A percentile compares a stretch with the other conserved stretches of the same genome.
Conservation (phyloP, 2,113 vertebrate species). For the Phaethon lepturus region DNA sequence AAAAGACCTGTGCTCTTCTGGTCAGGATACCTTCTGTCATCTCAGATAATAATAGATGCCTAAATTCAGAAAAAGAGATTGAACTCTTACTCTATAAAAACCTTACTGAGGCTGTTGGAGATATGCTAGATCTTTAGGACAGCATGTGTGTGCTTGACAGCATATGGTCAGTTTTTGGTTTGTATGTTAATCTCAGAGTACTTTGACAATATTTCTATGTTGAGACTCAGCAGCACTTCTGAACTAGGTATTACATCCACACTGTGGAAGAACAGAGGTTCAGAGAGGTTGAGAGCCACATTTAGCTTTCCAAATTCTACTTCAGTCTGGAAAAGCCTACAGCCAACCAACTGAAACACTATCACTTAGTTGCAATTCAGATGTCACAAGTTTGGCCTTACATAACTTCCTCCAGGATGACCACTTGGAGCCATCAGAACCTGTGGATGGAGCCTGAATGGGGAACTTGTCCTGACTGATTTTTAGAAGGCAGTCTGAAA, state of each 20-base stretch:
- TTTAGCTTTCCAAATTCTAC: background rate
- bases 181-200: background rate
- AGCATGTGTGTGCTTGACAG: background rate
- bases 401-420: background rate
- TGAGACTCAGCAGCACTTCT: background rate
- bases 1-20: background rate
- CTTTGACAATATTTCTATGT: fast-evolving
- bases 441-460: background rate
- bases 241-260: background rate
- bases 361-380: background rate
- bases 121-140: background rate
- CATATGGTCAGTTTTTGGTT: background rate
- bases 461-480: background rate
- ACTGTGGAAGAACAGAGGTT: background rate
- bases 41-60: background rate
- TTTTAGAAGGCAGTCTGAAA: background rate
- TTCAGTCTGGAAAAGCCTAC: background rate
- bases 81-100: background rate
- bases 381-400: background rate
- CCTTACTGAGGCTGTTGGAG: background rate
- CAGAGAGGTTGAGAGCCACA: background rate
- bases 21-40: background rate
- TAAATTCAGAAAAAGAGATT: background rate
- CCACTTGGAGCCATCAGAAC: background rate
- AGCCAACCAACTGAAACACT: background rate